These are phyloP conservation scores for Lasioglossum figueresi DNA, from an alignment of 2,888 invertebrate genomes.

Conservation along the genomic window DNA sequence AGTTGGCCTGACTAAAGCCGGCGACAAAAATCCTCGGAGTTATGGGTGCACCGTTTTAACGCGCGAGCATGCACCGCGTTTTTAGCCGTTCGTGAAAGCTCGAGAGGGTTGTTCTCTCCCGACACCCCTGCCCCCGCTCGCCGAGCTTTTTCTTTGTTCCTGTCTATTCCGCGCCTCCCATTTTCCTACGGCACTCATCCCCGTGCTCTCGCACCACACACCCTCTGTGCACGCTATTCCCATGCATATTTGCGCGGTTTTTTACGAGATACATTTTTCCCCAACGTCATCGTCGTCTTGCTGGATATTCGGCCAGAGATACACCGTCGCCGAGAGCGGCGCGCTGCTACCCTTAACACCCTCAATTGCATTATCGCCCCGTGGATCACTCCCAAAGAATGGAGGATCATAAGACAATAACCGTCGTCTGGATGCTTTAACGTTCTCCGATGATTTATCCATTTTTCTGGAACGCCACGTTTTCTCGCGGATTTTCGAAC, in stretches of 20 bases:
- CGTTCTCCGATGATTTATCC: neutral
- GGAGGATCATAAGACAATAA: neutral
- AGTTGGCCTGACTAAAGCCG: slow-evolving; percentile 70
- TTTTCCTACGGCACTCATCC: slow-evolving; percentile 29
- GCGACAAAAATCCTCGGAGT: slow-evolving; percentile 77
- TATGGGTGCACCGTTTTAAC: slow-evolving; percentile 75
- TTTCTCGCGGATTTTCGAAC: neutral
- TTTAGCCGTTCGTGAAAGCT: slow-evolving; percentile 67
- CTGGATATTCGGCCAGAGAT: slow-evolving; percentile 60
- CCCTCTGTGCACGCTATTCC: slow-evolving; percentile 72
- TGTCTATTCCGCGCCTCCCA: slow-evolving; percentile 41
- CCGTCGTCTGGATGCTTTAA: neutral
- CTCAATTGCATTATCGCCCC: slow-evolving; percentile 24
- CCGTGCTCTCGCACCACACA: slow-evolving; percentile 6
- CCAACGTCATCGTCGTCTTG: slow-evolving; percentile 66
- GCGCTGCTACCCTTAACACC: slow-evolving; percentile 19
- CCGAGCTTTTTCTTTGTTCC: slow-evolving; percentile 32
- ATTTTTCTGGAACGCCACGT: neutral
- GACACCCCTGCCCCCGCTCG: neutral
- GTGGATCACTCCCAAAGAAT: neutral
- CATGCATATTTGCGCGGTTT: slow-evolving; percentile 78
- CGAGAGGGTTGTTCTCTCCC: slow-evolving; percentile 45
- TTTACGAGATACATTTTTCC: slow-evolving; percentile 78
- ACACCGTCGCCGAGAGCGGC: slow-evolving; percentile 25
- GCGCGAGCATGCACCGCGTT: slow-evolving; percentile 75